phyloP scores from a whole-genome alignment of 2,797 vertebrate genomes.

The Mormyrus hasselquistii region DNA sequence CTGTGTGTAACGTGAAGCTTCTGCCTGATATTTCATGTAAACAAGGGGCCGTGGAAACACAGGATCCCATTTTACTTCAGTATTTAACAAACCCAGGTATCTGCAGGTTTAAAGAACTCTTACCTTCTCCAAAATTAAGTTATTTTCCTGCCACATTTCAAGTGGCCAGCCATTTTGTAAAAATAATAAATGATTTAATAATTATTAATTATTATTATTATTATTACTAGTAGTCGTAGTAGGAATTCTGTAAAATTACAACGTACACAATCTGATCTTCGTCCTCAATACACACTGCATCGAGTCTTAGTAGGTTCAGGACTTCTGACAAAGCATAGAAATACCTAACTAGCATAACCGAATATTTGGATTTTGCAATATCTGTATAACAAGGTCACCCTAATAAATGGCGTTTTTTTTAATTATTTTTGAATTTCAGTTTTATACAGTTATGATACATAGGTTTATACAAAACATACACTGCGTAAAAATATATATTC shows the following conservation, averaged over 20 bases:
- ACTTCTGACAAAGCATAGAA: neutral
- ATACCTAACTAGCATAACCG: neutral
- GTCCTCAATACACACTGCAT: neutral
- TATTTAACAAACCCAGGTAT: neutral
- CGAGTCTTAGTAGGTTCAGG: neutral
- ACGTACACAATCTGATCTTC: neutral
- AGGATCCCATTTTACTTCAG: neutral
- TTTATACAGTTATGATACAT: neutral
- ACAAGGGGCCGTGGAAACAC: neutral
- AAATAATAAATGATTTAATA: neutral
- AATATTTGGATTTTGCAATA: slow-evolving; percentile 11
- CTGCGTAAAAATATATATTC: neutral
- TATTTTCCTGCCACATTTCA: neutral
- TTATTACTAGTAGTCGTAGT: neutral
- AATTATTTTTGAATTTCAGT: neutral
- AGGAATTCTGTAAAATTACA: neutral
- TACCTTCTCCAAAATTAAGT: neutral
- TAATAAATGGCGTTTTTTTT: neutral
- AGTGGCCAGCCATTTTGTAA: neutral
- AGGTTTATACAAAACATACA: neutral
- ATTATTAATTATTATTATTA: neutral
- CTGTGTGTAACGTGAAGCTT: neutral
- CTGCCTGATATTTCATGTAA: neutral
- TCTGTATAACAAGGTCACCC: neutral
- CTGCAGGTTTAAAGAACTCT: neutral